Conservation (phyloP, 2,888 invertebrate genomes). For the Cerceris rybyensis region DNA sequence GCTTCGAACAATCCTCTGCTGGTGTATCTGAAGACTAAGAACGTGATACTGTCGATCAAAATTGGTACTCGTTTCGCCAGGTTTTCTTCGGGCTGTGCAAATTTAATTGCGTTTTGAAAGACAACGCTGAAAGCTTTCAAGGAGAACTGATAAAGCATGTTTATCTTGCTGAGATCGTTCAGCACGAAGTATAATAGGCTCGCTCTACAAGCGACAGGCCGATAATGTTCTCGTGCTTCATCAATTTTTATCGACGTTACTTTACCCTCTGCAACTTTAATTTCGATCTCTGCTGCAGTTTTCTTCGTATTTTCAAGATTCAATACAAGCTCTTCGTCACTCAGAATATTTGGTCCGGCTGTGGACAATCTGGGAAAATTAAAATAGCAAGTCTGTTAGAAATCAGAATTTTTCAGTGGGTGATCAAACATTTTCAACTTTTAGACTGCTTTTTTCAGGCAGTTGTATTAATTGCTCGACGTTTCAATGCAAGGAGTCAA, state of each 20-base stretch:
- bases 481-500: too few relatives aligned
- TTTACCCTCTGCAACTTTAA: constrained; percentile 86
- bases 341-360: constrained; percentile 95
- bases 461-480: too few relatives aligned
- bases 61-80: constrained; percentile 88
- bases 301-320: constrained; percentile 97
- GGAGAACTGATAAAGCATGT: constrained; percentile 97
- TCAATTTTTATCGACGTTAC: constrained; percentile 94
- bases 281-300: constrained; percentile 94
- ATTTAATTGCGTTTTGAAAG: constrained; percentile 91
- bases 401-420: too few relatives aligned
- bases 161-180: constrained; percentile 95
- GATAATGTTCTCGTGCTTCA: constrained; percentile 93
- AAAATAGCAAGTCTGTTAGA: not conserved
- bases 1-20: constrained; percentile 94
- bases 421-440: too few relatives aligned
- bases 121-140: constrained; percentile 96
- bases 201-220: constrained; percentile 92
- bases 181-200: constrained; percentile 96
- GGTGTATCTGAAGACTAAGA: constrained; percentile 93
- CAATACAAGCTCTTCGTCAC: constrained; percentile 94
- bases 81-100: constrained; percentile 87
- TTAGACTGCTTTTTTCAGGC: too few relatives aligned
- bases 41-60: constrained; percentile 94
- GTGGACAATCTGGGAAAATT: constrained; percentile 87